Evolutionary conservation across 2,797 vertebrate species (phyloP), one percentile per base, ranked within the genome.

Genomic region (Somateria mollissima): DNA sequence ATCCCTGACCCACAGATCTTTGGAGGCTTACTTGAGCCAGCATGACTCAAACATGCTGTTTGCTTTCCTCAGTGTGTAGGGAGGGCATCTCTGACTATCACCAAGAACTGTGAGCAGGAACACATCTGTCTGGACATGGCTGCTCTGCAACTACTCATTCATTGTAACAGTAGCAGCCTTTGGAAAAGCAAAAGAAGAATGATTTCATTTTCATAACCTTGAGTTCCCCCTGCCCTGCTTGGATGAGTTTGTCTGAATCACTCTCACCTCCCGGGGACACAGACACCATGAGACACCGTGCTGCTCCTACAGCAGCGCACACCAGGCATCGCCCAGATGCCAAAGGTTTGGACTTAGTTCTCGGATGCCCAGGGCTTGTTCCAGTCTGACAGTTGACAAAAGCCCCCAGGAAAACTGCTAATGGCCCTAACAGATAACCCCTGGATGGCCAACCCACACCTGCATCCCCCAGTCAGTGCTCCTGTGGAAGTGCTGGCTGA

Each of bases 151-250:
- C 96, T 94, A 96, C 10, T 97, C 95, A 97, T 67, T 97, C 96
- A 96, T 49, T 86, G 90, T 61, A 96, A 89, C 95, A 95, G 92
- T 13, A 94, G 85, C 85, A 93, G 60, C 91, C 72, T 36, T 3
- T 49, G 83, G 77, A 75, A 92, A 92, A 95, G 95, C 87, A 78
- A 67, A 61, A 93, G 91, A 12, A 96, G 95, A 97, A 96, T 91
- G 58, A 97, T 97, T 96, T 96, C 69, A 87, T 95, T 95, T 97
- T 95, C 72, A 78, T 94, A 97, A 96, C 92, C 89, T 94, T 96
- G 95, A 95, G 90, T 11, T 95, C 61, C 62, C 89, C 84, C 57
- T 96, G 94, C 71, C 85, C 89, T 95, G 94, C 93, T 24, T 82
- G 83, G 87, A 67, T 1, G 39, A 66, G 73, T 30, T 3, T 54